Evolutionary conservation across 2,797 vertebrate genomes (phyloP).

Genomic region (Pyrocephalus nanus): DNA sequence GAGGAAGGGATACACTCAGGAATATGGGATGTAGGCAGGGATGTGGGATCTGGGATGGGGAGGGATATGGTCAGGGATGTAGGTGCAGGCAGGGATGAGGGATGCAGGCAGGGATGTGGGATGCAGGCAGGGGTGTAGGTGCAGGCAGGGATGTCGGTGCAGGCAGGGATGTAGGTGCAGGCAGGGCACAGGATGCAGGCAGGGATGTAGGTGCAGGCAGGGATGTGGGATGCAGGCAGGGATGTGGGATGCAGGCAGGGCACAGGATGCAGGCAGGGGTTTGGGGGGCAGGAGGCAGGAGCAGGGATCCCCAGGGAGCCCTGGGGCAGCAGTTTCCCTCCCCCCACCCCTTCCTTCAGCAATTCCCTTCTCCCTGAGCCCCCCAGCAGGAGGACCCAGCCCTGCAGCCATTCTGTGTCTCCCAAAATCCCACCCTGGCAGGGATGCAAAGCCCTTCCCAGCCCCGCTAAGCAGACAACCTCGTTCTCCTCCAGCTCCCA

Average conservation of each 20-base stretch:
- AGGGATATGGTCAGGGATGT: no score
- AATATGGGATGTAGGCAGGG: no score
- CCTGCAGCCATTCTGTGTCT: fast-evolving
- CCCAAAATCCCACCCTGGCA: fast-evolving
- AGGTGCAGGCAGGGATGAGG: no score
- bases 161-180: not conserved
- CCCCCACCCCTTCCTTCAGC: not conserved
- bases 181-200: not conserved
- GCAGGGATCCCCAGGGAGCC: not conserved
- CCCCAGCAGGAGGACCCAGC: not conserved
- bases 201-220: no score
- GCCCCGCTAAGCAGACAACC: fast-evolving
- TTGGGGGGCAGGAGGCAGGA: not conserved
- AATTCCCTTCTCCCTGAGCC: not conserved
- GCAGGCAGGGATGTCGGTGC: no score
- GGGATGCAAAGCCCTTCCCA: fast-evolving
- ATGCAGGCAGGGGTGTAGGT: not conserved
- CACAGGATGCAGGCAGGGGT: not conserved
- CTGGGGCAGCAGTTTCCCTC: not conserved
- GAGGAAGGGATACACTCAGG: no score
- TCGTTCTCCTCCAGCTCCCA: not conserved
- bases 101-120: no score
- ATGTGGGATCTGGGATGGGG: no score
- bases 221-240: not conserved
- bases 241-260: not conserved